phyloP scores from a whole-genome alignment of 2,113 vertebrate species.

The Aspidoscelis tigris region DNA sequence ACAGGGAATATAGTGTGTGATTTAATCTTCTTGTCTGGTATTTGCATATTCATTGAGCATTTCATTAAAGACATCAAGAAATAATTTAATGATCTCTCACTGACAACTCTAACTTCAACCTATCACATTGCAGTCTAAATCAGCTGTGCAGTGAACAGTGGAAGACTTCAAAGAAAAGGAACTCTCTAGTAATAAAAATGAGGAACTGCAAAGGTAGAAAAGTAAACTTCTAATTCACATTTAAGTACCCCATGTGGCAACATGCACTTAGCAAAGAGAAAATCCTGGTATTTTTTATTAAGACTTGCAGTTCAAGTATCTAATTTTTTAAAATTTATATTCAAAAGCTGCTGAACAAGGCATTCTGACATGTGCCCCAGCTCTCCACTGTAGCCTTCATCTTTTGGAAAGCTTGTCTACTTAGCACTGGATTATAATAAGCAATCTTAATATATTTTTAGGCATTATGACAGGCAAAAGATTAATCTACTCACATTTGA shows the following conservation, averaged over 20 bases:
- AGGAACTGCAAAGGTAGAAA: slow-evolving; percentile 16
- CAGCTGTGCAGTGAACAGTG: background rate
- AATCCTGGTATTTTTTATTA: slow-evolving; percentile 27
- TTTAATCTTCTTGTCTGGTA: slow-evolving; percentile 52
- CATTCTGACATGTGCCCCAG: slow-evolving; percentile 7
- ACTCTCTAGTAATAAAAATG: background rate
- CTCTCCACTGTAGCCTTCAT: slow-evolving; percentile 16
- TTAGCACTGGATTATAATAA: slow-evolving; percentile 30
- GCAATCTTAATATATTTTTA: slow-evolving; percentile 16
- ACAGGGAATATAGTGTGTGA: slow-evolving; percentile 33
- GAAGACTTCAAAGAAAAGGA: slow-evolving; percentile 4
- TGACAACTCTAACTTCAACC: slow-evolving; percentile 34
- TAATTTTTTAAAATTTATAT: slow-evolving; percentile 43
- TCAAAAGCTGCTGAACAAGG: slow-evolving; percentile 21
- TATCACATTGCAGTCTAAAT: slow-evolving; percentile 12
- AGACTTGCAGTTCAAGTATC: slow-evolving; percentile 40
- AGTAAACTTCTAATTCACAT: slow-evolving; percentile 7
- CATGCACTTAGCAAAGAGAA: background rate
- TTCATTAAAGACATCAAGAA: slow-evolving; percentile 34
- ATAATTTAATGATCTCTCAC: slow-evolving; percentile 49
- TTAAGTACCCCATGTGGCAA: slow-evolving; percentile 24
- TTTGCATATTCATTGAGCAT: slow-evolving; percentile 63
- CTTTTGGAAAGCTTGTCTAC: slow-evolving; percentile 30
- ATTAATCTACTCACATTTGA: slow-evolving; percentile 38
- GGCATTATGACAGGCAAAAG: slow-evolving; percentile 38